Conservation (phyloP, 2,113 vertebrate genomes). For the Triplophysa rosa region DNA sequence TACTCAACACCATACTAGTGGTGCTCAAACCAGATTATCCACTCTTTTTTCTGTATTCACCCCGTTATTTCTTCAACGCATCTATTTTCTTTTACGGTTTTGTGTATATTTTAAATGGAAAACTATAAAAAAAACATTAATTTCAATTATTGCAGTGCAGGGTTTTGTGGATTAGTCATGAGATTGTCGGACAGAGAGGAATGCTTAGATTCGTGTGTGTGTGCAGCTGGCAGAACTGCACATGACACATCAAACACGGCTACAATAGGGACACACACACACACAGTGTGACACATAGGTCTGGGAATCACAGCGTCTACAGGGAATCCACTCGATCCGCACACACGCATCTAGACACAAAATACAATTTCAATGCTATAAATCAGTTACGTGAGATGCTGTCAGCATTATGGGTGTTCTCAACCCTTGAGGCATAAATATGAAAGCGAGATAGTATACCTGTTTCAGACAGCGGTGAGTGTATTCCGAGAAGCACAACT, state of each 20-base stretch:
- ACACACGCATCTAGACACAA: constrained; percentile 37
- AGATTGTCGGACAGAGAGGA: constrained; percentile 37
- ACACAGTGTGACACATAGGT: constrained; percentile 38
- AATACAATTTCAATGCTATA: constrained; percentile 12
- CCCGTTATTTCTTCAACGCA: no score
- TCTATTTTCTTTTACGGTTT: no score
- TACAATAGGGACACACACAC: constrained; percentile 8
- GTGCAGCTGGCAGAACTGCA: constrained; percentile 39
- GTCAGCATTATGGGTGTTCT: not conserved
- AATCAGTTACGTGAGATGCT: constrained; percentile 30
- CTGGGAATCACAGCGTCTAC: constrained; percentile 35
- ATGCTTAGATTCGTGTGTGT: constrained; percentile 50
- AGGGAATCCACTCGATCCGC: constrained; percentile 32
- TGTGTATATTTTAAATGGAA: no score
- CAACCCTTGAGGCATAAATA: constrained; percentile 6
- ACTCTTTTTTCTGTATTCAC: not conserved
- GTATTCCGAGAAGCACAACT: constrained; percentile 59
- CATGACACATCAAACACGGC: constrained; percentile 45
- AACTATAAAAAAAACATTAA: no score
- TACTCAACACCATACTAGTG: not conserved
- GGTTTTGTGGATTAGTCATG: constrained; percentile 38
- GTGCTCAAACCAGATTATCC: not conserved
- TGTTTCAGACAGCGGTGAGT: constrained; percentile 33
- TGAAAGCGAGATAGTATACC: constrained; percentile 44
- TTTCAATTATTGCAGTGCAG: not conserved